Base-by-base conservation (phyloP, 2,888 invertebrate species). In the Tenthredo notha region DNA sequence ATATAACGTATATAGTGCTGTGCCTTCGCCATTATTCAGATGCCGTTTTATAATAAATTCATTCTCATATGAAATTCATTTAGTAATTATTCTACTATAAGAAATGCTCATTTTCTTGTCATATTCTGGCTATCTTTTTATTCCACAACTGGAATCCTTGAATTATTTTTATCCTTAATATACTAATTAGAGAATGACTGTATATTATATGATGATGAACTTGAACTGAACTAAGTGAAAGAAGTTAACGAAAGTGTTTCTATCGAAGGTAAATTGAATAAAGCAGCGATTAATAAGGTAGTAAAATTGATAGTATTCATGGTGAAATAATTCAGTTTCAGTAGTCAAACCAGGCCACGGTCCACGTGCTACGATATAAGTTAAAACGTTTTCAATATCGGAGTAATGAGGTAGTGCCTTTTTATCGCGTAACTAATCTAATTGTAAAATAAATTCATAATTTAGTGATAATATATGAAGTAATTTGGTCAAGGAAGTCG, bases 21-120 rank as follows among this genome's bases (percentile, higher is more conserved):
- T 88, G 88, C 88, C 90, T 89, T 88, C 89, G 88, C 88, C 90
- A 90, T 90, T 90, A 86, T 87, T 89, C 87, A 86, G 88, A 89
- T 88, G 86, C 88, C 88, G 89, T 89, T 91, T 92, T 90, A 88
- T 90, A 92, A 90, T 90, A 90, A 90, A 90, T 88, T 78, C 87
- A 86, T 87, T 86, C 84, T 85, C 78, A 67, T 85, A 84, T 75
- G n/a, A 29, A 29, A 21, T 54, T 25, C 5, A 50, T 83, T 18
- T 54, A n/a, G n/a, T 15, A 78, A 78, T 47, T 72, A 54, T 54
- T 54, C 1, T 50, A 47, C 4, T 50, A 18, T 33, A 2, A 33
- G 33, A 2, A 33, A 33, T 33, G 33, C 33, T 33, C 5, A 33
- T 33, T 33, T 33, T 33, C 2, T 33, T 33, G 33, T 33, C 33